These are phyloP conservation scores for Ceryle rudis DNA, from an alignment of 2,797 vertebrate genomes.

Conservation along the genomic window DNA sequence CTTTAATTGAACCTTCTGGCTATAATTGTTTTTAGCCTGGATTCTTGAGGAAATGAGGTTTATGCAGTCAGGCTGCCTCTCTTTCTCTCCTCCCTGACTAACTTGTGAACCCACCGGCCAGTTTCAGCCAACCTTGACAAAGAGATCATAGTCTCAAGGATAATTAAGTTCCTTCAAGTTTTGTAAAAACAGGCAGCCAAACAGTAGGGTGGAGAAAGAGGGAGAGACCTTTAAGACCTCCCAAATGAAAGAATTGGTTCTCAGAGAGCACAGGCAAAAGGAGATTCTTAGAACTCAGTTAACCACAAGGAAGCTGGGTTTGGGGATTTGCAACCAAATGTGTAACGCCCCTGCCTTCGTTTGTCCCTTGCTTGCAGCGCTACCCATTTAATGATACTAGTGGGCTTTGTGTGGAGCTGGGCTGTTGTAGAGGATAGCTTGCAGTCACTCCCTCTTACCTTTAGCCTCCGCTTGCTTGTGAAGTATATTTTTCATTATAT, in stretches of 20 bases:
- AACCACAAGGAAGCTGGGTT: background rate
- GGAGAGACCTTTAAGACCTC: background rate
- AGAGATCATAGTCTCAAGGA: background rate
- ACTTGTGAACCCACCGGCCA: background rate
- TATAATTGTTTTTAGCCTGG: conserved; percentile 48
- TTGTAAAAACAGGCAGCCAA: background rate
- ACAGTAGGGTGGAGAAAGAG: background rate
- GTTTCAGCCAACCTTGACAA: conserved; percentile 23
- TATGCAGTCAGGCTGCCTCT: background rate
- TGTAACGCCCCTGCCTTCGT: background rate
- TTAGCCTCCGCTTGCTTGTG: background rate
- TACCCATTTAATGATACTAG: background rate
- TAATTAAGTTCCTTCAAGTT: background rate
- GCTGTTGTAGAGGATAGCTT: background rate
- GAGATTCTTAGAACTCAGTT: background rate
- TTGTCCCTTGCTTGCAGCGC: rapidly evolving
- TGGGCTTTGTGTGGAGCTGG: background rate
- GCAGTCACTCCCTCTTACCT: background rate
- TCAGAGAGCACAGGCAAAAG: rapidly evolving
- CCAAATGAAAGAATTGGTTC: background rate
- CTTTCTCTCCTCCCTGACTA: background rate
- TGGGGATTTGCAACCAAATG: background rate
- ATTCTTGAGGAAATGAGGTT: conserved; percentile 44
- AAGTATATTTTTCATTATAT: background rate
- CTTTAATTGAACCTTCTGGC: conserved; percentile 61